Percentiles rank a stretch among this genome's conserved stretches.
Conservation (phyloP, 2,888 invertebrate genomes). For the Congeria kusceri region DNA sequence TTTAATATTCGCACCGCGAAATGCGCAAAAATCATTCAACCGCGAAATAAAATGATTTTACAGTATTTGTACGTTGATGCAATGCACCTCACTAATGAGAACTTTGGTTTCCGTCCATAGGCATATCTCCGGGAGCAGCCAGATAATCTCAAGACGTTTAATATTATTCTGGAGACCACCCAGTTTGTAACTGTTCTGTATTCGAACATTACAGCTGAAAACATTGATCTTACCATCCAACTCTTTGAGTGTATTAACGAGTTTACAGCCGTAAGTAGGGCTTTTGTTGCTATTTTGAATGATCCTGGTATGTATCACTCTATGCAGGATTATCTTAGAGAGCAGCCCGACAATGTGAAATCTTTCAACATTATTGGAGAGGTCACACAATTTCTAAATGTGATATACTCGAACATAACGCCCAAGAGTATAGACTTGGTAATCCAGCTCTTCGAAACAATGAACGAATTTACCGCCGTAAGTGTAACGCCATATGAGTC, state of each 20-base stretch:
- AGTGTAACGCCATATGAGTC: conserved; percentile 46
- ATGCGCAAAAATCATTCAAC: too few species aligned
- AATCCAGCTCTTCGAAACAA: conserved; percentile 84
- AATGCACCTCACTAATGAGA: not conserved
- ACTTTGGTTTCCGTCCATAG: conserved; percentile 13
- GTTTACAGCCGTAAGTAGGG: conserved; percentile 82
- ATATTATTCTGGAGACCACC: conserved; percentile 84
- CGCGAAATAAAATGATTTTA: too few species aligned
- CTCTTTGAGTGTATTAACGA: conserved; percentile 85
- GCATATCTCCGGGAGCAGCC: conserved; percentile 84
- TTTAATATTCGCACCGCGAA: too few species aligned
- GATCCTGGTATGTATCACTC: conserved; percentile 11
- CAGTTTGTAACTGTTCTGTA: conserved; percentile 84
- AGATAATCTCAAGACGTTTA: conserved; percentile 85
- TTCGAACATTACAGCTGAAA: conserved; percentile 83
- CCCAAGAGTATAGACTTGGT: conserved; percentile 82
- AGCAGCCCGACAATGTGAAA: conserved; percentile 85
- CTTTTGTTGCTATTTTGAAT: conserved; percentile 13
- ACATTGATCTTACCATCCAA: conserved; percentile 84
- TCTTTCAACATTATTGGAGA: conserved; percentile 85
- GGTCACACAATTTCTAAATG: conserved; percentile 84
- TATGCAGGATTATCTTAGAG: conserved; percentile 84
- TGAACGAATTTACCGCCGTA: conserved; percentile 85
- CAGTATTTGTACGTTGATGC: too few species aligned
- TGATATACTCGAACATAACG: conserved; percentile 84